Evolutionary conservation across 2,888 invertebrate species (phyloP).

Genomic region (Heteropelma amictum): DNA sequence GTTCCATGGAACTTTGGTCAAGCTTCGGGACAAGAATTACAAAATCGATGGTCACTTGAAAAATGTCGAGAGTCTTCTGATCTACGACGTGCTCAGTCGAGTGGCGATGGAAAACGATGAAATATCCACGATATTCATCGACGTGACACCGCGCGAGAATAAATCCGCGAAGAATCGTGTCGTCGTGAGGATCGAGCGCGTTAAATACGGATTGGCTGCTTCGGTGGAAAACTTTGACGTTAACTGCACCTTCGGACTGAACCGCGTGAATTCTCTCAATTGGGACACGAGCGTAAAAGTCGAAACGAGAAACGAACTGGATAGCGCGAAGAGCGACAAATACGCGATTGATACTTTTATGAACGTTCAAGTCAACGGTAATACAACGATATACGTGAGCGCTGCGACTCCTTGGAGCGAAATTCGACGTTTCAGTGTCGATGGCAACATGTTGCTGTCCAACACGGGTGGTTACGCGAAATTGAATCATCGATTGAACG

Average conservation of each 20-base stretch:
- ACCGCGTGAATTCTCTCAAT: constrained; percentile 66
- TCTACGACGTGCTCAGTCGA: constrained; percentile 54
- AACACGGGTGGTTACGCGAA: constrained; percentile 71
- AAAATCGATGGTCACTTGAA: constrained; percentile 64
- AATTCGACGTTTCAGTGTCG: constrained; percentile 74
- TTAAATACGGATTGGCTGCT: constrained; percentile 59
- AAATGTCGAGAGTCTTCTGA: constrained; percentile 50
- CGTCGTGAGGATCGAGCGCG: constrained; percentile 58
- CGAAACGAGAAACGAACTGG: neutral
- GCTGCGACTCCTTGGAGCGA: constrained; percentile 77
- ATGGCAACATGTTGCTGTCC: constrained; percentile 72
- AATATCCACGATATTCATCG: constrained; percentile 11
- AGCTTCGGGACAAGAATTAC: constrained; percentile 53
- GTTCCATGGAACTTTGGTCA: constrained; percentile 65
- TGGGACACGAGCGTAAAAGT: constrained; percentile 63
- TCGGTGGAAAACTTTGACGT: constrained; percentile 41
- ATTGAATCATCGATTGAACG: constrained; percentile 72
- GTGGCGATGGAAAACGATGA: constrained; percentile 41
- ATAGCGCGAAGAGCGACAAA: neutral
- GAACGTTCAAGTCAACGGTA: constrained; percentile 70
- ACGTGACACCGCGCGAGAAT: constrained; percentile 6
- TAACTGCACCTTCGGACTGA: constrained; percentile 52
- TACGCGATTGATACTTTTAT: constrained; percentile 64
- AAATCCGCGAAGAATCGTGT: constrained; percentile 28
- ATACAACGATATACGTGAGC: constrained; percentile 70